These are phyloP conservation scores for Acleris literana DNA, from an alignment of 2,888 invertebrate genomes.

Conservation along the genomic window DNA sequence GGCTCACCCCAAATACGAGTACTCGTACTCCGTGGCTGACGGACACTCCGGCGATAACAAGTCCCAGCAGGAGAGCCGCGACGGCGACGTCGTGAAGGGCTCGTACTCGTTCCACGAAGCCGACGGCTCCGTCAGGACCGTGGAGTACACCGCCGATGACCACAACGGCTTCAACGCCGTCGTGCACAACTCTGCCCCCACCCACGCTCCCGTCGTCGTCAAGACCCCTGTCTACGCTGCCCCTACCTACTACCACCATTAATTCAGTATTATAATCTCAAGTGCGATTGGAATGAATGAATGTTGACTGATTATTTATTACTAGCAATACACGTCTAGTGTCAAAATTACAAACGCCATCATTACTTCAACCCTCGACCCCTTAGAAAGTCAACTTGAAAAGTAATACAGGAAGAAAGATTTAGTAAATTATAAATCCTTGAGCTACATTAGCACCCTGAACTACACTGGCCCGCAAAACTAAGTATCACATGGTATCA, in stretches of 20 bases:
- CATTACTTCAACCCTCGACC: too few relatives aligned
- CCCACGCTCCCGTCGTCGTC: slow-evolving; percentile 43
- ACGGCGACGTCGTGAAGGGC: slow-evolving; percentile 82
- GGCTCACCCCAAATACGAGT: slow-evolving; percentile 78
- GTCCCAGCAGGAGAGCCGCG: slow-evolving; percentile 79
- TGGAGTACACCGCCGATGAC: slow-evolving; percentile 81
- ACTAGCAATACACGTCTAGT: background rate
- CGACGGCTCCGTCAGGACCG: slow-evolving; percentile 81
- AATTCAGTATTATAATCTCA: background rate
- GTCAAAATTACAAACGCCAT: background rate
- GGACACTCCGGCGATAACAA: slow-evolving; percentile 83
- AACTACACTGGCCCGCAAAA: too few relatives aligned
- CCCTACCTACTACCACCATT: slow-evolving; percentile 17
- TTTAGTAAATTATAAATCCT: too few relatives aligned
- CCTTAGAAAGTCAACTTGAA: too few relatives aligned
- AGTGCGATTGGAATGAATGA: background rate
- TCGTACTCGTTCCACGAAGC: slow-evolving; percentile 81
- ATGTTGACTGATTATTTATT: slow-evolving; percentile 4
- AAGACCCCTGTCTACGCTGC: slow-evolving; percentile 40
- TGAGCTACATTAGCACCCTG: too few relatives aligned
- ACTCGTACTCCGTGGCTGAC: slow-evolving; percentile 82
- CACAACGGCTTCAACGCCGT: slow-evolving; percentile 78
- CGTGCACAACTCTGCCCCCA: slow-evolving; percentile 60
- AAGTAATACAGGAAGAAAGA: too few relatives aligned
- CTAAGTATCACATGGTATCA: too few relatives aligned